These are phyloP conservation scores for Madoqua kirkii DNA, from an alignment of 2,113 vertebrate genomes.

Conservation along the genomic window DNA sequence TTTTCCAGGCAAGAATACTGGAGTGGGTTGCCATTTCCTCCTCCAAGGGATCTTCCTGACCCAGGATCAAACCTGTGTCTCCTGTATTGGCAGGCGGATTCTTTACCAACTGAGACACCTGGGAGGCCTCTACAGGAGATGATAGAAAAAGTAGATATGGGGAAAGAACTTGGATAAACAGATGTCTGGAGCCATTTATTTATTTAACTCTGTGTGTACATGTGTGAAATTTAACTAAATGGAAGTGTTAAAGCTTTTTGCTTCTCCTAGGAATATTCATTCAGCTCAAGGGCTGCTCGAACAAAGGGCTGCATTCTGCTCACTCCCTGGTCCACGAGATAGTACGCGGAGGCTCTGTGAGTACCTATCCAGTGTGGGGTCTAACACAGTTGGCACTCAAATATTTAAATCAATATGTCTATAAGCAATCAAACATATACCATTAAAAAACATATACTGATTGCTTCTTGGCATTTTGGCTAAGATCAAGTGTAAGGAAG, in stretches of 20 bases:
- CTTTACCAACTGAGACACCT: background rate
- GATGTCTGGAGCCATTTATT: background rate
- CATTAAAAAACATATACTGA: background rate
- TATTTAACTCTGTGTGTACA: background rate
- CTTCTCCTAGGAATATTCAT: background rate
- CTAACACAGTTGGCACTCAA: background rate
- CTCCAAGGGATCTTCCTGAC: background rate
- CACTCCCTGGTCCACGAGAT: background rate
- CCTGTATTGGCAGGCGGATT: background rate
- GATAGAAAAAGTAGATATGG: background rate
- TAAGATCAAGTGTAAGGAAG: background rate
- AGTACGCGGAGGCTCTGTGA: background rate
- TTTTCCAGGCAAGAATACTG: background rate
- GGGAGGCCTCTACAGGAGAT: background rate
- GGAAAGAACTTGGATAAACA: background rate
- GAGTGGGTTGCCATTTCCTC: background rate
- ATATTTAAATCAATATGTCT: background rate
- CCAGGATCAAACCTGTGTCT: background rate
- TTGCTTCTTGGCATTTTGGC: background rate
- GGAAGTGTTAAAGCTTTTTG: background rate
- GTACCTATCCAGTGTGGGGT: background rate
- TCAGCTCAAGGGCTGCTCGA: background rate
- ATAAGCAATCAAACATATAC: background rate
- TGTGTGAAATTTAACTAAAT: background rate
- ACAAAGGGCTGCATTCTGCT: background rate